Conservation (phyloP, 2,888 invertebrate genomes). For the Tenthredo notha region DNA sequence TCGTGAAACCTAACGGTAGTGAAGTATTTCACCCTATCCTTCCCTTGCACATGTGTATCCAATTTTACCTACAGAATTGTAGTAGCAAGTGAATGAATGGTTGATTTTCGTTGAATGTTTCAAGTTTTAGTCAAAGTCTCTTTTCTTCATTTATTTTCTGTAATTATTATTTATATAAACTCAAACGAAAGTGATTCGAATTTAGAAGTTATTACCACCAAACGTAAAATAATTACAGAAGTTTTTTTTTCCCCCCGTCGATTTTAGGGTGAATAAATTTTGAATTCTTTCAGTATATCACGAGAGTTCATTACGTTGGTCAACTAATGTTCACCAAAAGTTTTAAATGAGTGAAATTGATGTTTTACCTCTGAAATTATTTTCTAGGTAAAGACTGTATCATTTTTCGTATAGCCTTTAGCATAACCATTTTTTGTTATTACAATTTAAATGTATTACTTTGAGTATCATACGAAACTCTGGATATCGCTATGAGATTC, state of each 20-base stretch:
- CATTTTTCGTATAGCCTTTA: neutral
- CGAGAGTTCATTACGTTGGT: neutral
- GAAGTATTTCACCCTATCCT: neutral
- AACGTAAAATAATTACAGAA: slow-evolving; percentile 10
- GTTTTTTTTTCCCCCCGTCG: neutral
- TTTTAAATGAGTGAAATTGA: neutral
- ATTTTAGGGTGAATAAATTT: slow-evolving; percentile 6
- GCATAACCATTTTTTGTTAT: neutral
- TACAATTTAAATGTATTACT: neutral
- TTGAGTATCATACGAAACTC: neutral
- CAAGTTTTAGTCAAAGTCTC: neutral
- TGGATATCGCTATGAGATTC: neutral
- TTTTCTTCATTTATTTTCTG: neutral
- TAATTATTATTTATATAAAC: neutral
- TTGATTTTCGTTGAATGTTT: neutral
- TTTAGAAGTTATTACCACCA: neutral
- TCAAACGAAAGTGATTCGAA: neutral
- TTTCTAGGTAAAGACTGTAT: neutral
- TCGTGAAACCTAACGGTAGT: neutral
- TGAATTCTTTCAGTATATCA: neutral
- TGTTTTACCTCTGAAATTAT: neutral
- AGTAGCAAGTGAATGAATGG: neutral
- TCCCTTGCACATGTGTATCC: neutral
- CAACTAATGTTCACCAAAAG: neutral
- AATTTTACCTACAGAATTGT: neutral